phyloP scores from a whole-genome alignment of 2,888 invertebrate genomes.

The Drosophila algonquin region DNA sequence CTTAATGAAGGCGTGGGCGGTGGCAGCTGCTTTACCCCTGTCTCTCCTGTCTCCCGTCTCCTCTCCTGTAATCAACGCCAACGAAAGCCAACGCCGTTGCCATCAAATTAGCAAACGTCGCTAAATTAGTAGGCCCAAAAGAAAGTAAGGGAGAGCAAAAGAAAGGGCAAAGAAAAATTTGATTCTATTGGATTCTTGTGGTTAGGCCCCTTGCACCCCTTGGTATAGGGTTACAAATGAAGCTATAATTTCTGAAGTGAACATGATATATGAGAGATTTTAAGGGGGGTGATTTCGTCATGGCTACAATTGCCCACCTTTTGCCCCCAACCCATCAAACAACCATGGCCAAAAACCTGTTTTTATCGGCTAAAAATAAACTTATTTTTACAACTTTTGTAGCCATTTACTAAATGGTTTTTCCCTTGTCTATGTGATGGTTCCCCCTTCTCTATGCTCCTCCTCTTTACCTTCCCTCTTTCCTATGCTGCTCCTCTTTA shows the following conservation, averaged over 20 bases:
- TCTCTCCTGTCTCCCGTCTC: background rate
- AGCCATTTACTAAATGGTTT: conserved; percentile 47
- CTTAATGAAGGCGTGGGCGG: conserved; percentile 63
- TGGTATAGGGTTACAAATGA: conserved; percentile 40
- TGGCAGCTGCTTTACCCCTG: conserved; percentile 21
- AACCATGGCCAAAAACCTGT: background rate
- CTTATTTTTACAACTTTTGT: conserved; percentile 35
- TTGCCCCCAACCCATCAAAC: background rate
- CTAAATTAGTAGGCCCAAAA: conserved; percentile 34
- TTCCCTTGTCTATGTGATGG: background rate
- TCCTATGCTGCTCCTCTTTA: too few species aligned
- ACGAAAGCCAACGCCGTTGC: conserved; percentile 50
- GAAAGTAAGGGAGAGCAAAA: background rate
- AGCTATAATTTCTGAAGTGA: conserved; percentile 37
- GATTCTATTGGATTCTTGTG: background rate
- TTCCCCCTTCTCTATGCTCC: conserved; percentile 11
- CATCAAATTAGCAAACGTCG: conserved; percentile 62
- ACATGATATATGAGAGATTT: conserved; percentile 32
- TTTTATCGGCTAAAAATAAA: conserved; percentile 24
- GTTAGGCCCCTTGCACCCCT: conserved; percentile 1
- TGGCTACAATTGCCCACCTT: background rate
- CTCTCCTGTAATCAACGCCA: conserved; percentile 57
- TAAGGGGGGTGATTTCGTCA: background rate
- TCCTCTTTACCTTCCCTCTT: background rate
- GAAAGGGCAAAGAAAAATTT: background rate